Evolutionary conservation across 1,140 invertebrate species (phyloP).

Genomic region (Pararge aegeria): DNA sequence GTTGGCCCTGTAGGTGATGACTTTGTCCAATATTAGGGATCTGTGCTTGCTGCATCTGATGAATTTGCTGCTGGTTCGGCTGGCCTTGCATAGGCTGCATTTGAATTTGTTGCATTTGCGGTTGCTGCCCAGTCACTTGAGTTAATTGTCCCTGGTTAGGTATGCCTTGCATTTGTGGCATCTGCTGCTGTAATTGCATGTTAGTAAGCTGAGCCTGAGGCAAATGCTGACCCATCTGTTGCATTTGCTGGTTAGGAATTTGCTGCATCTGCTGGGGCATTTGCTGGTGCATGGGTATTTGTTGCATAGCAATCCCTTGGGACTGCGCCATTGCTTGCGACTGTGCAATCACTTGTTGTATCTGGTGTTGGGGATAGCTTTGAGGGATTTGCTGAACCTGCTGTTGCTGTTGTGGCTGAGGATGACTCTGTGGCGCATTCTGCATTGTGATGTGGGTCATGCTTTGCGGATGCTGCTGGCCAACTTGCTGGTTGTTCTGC

Average conservation of each 20-base stretch:
- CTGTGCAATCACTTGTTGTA: slow-evolving; percentile 79
- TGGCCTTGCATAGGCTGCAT: slow-evolving; percentile 77
- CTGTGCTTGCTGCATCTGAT: slow-evolving; percentile 72
- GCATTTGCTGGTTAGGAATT: slow-evolving; percentile 77
- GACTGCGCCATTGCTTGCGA: slow-evolving; percentile 79
- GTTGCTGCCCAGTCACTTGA: slow-evolving; percentile 73
- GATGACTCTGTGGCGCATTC: slow-evolving; percentile 59
- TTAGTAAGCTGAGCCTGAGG: slow-evolving; percentile 72
- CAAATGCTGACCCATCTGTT: slow-evolving; percentile 74
- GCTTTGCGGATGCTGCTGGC: slow-evolving; percentile 74
- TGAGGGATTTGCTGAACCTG: slow-evolving; percentile 78
- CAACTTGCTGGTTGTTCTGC: slow-evolving; percentile 63
- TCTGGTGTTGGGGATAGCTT: slow-evolving; percentile 79
- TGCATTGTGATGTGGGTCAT: slow-evolving; percentile 78
- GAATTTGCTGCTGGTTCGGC: slow-evolving; percentile 68
- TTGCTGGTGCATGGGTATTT: slow-evolving; percentile 76
- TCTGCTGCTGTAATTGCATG: slow-evolving; percentile 76
- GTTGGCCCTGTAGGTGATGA: slow-evolving; percentile 65
- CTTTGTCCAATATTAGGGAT: slow-evolving; percentile 64
- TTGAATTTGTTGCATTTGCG: slow-evolving; percentile 77
- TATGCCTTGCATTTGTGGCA: slow-evolving; percentile 74
- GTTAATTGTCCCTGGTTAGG: slow-evolving; percentile 70
- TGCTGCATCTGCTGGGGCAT: slow-evolving; percentile 77
- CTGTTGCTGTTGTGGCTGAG: slow-evolving; percentile 60
- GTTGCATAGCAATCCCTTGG: slow-evolving; percentile 75